Base-by-base conservation (phyloP, 2,113 vertebrate genomes). In the Daphoenositta chrysoptera region DNA sequence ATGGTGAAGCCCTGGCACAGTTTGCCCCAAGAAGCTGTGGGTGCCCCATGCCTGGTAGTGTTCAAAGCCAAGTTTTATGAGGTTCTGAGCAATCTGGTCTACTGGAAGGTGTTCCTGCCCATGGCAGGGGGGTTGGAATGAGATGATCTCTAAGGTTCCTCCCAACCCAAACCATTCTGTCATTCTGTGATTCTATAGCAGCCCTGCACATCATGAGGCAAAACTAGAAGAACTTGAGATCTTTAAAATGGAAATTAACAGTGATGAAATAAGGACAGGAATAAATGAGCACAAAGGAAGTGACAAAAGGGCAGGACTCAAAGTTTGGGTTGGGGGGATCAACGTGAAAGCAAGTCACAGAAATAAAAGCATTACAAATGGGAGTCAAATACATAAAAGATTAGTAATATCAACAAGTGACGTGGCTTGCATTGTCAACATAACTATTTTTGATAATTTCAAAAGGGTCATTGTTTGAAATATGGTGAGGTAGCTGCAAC, bases 111-210 rank as follows among this genome's bases (percentile, higher is more conserved):
- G 48, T 9, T n/a, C 14, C 61, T 82, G 47, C 7, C 10, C 4
- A 1, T 4, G 18, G 15, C 27, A 35, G 4, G 4, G 8, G 6
- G 0, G 1, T 6, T 48, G 30, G 4, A 76, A 56, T 3, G 3
- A 35, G 10, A 3, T 7, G 30, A 39, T 5, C 10, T 51, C 17
- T 31, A 11, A 44, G 21, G 20, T 37, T 24, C 13, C n/a, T 51
- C 33, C 47, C 27, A 11, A 26, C 2, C 11, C 30, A 71, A 80
- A 71, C 8, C 6, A 33, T 8, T 3, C 35, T 50, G 17, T 5
- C 7, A 37, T 15, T 69, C 31, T 82, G 1, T 13, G 13, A 21
- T 19, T 78, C 28, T 48, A 0, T 7, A 39, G 30, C 35, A 71
- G 63, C 30, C 8, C 30, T 35, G 28, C 13, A 50, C 2, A 42